Base-by-base conservation (phyloP, 2,888 invertebrate species). In the Carterocephalus palaemon region DNA sequence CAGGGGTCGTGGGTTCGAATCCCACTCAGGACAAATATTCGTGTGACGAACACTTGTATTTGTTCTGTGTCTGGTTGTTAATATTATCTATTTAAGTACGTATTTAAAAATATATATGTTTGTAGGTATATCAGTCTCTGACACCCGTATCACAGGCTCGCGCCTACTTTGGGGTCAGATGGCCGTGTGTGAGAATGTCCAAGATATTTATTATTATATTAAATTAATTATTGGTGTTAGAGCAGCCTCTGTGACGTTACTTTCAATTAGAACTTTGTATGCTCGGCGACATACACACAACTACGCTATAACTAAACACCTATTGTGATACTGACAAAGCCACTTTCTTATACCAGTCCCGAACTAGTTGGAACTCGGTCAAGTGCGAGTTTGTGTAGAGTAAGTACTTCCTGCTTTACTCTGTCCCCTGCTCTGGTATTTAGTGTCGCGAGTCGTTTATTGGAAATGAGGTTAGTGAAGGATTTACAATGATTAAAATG, bases 371-470 rank as follows among this genome's bases (percentile, higher is more conserved):
- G 40, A 52, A 45, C 47, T 31, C 29, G 53, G 56, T 52, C 56
- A 55, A 57, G 56, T 49, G 53, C 55, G 55, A 46, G 52, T 36
- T 48, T 15, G 22, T 33, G 33, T 19, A 36, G n/a, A n/a, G n/a
- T n/a, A n/a, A n/a, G 45, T 36, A 41, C 43, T 51, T 55, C 54
- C 55, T 55, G 45, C 45, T 50, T 46, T 1, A 22, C 15, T 10
- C 32, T 13, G 34, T 28, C 43, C 16, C 20, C 20, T 15, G 26
- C 8, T 16, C 24, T 41, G 32, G 26, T 17, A 34, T 46, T 28
- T 36, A 31, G 22, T 28, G 8, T 38, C 26, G 22, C n/a, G 28
- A 28, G 17, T 12, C 19, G 17, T 38, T 28, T 28, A 38, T 7
- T 20, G 12, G 28, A 24, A 33, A 33, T 26, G 33, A 33, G 41